A percentile compares a stretch with the other conserved stretches of the same genome.
These are phyloP conservation scores for Melopsittacus undulatus DNA, from an alignment of 2,797 vertebrate genomes.

Conservation along the genomic window DNA sequence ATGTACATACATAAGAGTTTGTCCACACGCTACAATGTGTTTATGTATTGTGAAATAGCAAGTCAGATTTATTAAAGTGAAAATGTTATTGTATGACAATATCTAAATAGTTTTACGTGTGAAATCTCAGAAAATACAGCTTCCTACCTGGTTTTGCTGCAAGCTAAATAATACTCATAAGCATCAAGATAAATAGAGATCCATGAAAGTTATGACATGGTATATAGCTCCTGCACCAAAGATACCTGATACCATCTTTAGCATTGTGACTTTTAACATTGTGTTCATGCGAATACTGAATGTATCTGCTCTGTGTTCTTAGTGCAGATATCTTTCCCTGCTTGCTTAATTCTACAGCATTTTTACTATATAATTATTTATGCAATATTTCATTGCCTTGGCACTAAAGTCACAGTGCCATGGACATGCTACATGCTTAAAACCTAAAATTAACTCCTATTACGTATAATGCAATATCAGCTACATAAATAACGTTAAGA, in stretches of 20 bases:
- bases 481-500: not conserved
- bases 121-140: not conserved
- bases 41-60: not conserved
- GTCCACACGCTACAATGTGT: not conserved
- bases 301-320: not conserved
- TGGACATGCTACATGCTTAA: not conserved
- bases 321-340: not conserved
- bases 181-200: slow-evolving; percentile 13
- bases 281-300: slow-evolving; percentile 7
- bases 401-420: not conserved
- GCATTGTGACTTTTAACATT: slow-evolving; percentile 22
- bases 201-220: not conserved
- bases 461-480: not conserved
- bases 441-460: not conserved
- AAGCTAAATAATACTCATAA: not conserved
- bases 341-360: not conserved
- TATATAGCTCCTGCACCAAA: not conserved
- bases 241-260: not conserved
- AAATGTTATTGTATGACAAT: not conserved
- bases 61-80: not conserved
- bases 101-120: not conserved
- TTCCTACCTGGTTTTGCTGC: not conserved
- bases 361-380: not conserved
- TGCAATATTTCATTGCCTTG: not conserved
- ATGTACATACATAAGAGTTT: not conserved